Percentiles rank a stretch among this genome's conserved stretches.
Evolutionary conservation across 2,113 vertebrate genomes (phyloP).

Genomic region (Dromiciops gliroides): DNA sequence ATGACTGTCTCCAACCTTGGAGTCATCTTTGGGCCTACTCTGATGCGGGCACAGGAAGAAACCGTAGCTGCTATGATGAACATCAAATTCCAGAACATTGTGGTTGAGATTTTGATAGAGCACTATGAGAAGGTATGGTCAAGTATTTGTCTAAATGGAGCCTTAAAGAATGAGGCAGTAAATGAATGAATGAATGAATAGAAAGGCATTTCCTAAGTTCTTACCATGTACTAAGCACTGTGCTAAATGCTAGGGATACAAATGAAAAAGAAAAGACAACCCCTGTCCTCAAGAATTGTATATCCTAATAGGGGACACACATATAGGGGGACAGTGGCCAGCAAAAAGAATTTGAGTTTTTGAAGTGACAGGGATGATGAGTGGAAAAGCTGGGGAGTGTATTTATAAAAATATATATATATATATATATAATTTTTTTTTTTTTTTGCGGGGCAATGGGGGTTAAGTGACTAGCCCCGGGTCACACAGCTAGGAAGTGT

Average conservation of each 20-base stretch:
- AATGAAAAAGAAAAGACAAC: not conserved
- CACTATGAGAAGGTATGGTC: conserved; percentile 94
- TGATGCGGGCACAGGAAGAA: conserved; percentile 98
- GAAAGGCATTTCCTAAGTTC: not conserved
- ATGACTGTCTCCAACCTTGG: conserved; percentile 99
- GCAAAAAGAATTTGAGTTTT: not conserved
- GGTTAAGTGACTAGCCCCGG: no score
- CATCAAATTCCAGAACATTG: conserved; percentile 99
- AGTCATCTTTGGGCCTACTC: conserved; percentile 97
- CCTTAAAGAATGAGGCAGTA: not conserved
- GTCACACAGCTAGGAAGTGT: no score
- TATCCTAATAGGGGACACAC: not conserved
- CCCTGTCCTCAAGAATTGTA: not conserved
- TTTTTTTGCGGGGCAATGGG: no score
- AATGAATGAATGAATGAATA: not conserved
- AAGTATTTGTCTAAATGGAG: not conserved
- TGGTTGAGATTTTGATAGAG: conserved; percentile 98
- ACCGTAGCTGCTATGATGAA: conserved; percentile 99
- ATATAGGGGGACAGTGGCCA: not conserved
- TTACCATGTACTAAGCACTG: not conserved
- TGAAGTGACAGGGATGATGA: not conserved
- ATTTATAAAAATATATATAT: no score
- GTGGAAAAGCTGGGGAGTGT: no score
- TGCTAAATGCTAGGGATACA: not conserved
- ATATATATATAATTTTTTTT: no score